Base-by-base conservation (phyloP, 2,888 invertebrate genomes). In the Nipponacmea schrenckii region DNA sequence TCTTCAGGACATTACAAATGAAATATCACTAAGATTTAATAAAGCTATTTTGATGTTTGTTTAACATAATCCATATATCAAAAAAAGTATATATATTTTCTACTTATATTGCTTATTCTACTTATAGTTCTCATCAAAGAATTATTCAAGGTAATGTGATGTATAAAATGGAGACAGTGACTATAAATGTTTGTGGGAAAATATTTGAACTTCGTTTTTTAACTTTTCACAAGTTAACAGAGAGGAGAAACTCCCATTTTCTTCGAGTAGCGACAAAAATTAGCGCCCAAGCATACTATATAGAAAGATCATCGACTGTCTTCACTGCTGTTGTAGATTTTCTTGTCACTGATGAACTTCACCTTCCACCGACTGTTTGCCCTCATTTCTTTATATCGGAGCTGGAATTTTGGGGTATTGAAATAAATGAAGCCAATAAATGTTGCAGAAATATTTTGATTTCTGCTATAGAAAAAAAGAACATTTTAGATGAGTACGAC, bases 381-480 rank as follows among this genome's bases (percentile, higher is more conserved):
- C 56, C 56, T 2, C 56, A 56, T 56, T 56, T 24, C 20, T 56
- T 56, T 56, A 2, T 56, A 20, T 12, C 12, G 10, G 56, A 56
- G 24, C 56, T 56, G 56, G 56, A 56, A 14, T 56, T 56, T 24
- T 56, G 56, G 56, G 56, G 56, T n/a, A 24, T 56, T n/a, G 56
- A 24, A 24, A 56, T 56, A n/a, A 2, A 24, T 56, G 56, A 56
- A n/a, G 56, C 24, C 10, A 10, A 56, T 10, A 56, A 56, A 24
- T 56, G 56, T 56, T 56, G 20, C 14, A n/a, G 24, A 20, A 24
- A 56, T 56, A 24, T 24, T 8, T 24, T 56, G 24, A 24, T 56
- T 12, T 24, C 24, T n/a, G 56, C 56, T 8, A 20, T 56, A 12
- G 56, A 56, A 10, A 24, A 56, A 56, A 56, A 24, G 24, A 56